Evolutionary conservation across 2,888 invertebrate species (phyloP).

Genomic region (Dryobotodes eremita): DNA sequence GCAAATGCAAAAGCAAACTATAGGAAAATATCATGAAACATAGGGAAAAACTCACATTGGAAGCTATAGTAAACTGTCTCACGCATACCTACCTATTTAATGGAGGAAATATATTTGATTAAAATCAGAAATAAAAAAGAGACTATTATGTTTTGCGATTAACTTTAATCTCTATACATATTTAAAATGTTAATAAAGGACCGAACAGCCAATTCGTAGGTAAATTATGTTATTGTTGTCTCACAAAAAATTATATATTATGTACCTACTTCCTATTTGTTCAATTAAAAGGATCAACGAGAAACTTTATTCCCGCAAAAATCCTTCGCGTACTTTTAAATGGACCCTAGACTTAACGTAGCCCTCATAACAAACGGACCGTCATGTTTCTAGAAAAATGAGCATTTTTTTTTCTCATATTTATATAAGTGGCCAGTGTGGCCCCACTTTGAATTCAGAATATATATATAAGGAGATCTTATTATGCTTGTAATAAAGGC

Average conservation of each 20-base stretch:
- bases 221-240: not conserved
- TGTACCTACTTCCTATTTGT: not conserved
- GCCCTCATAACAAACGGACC: not conserved
- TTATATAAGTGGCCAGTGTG: constrained; percentile 40
- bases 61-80: not conserved
- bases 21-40: not conserved
- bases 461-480: constrained; percentile 34
- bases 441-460: constrained; percentile 37
- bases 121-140: no score
- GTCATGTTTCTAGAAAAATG: constrained; percentile 13
- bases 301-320: not conserved
- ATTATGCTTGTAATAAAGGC: constrained; percentile 44
- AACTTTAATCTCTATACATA: not conserved
- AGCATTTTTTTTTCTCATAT: constrained; percentile 25
- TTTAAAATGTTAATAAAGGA: not conserved
- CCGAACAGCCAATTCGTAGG: not conserved
- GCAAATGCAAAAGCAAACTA: constrained; percentile 1
- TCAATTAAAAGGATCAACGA: not conserved
- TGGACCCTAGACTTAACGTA: not conserved
- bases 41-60: not conserved
- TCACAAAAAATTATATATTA: not conserved
- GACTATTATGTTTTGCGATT: not conserved
- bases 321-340: not conserved
- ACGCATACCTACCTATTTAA: no score
- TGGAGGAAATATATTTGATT: no score